Base-by-base conservation (phyloP, 1,140 invertebrate species). In the Cyclargus thomasi region DNA sequence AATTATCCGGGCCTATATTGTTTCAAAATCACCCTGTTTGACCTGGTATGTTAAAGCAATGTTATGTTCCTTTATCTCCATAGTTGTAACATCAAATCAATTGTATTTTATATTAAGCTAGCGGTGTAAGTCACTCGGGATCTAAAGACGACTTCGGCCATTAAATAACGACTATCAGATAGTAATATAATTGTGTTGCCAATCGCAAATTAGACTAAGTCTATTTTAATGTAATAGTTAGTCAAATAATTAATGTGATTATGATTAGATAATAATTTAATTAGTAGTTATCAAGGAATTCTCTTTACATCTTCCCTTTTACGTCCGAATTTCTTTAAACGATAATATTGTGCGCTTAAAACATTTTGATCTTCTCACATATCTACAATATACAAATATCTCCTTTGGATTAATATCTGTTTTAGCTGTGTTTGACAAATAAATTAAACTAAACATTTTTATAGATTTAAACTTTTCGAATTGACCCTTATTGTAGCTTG, bases 361-460 rank as follows among this genome's bases (percentile, higher is more conserved):
- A 55, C n/a, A 17, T n/a, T 47, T 47, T 11, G 0, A 47, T 47
- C 39, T 47, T 14, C 3, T 47, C 11, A 47, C 11, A 47, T 16
- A 47, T 47, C 39, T 47, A 47, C 14, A 47, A 47, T 47, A 47
- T 47, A 59, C 55, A 18, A 55, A 6, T 55, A 18, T 8, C 7
- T 22, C 2, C 11, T 59, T 47, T 53, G 11, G 35, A 21, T 53
- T 57, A 29, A 57, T 55, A 74, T 77, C 75, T 83, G 73, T 79
- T 77, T 80, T 81, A 81, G 87, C 87, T 90, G 87, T 90, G 87
- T 90, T 83, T 84, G 87, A 90, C 87, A 90, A 90, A 90, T 90
- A 90, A 87, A 71, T 77, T 36, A 29, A 21, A 63, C 22, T 63
- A 29, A 63, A 63, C 17, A 63, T 63, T 35, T 63, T 35, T 63